phyloP scores from a whole-genome alignment of 2,888 invertebrate genomes.

The Hydroisotoma schaefferi region DNA sequence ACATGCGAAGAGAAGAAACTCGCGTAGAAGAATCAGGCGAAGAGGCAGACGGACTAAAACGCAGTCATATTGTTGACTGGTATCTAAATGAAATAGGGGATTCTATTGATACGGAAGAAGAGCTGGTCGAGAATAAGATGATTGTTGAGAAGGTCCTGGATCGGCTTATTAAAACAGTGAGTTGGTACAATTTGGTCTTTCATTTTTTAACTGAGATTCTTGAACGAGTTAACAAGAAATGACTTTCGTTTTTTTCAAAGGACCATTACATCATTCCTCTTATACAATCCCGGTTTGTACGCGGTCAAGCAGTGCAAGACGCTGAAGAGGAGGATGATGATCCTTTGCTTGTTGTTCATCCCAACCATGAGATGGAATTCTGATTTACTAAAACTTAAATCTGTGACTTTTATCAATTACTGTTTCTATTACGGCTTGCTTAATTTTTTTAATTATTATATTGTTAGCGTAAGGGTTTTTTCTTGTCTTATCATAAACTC shows the following conservation, averaged over 20 bases:
- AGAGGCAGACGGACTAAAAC: slow-evolving; percentile 54
- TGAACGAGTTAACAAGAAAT: too few relatives aligned
- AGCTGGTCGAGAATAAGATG: slow-evolving; percentile 79
- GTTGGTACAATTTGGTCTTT: background rate
- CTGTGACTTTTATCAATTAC: too few relatives aligned
- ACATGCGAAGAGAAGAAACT: slow-evolving; percentile 80
- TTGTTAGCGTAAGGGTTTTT: too few relatives aligned
- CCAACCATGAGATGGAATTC: slow-evolving; percentile 92
- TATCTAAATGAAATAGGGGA: slow-evolving; percentile 83
- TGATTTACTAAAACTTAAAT: too few relatives aligned
- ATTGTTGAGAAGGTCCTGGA: slow-evolving; percentile 92
- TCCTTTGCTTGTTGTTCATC: slow-evolving; percentile 89
- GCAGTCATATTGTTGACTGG: slow-evolving; percentile 86
- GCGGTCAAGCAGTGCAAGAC: slow-evolving; percentile 54
- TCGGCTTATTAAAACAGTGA: slow-evolving; percentile 77
- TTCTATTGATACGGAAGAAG: slow-evolving; percentile 86
- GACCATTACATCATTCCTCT: slow-evolving; percentile 80
- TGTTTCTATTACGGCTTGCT: too few relatives aligned
- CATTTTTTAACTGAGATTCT: slow-evolving; percentile 42
- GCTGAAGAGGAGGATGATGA: slow-evolving; percentile 75
- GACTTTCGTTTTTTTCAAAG: slow-evolving; percentile 58
- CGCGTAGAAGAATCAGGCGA: slow-evolving; percentile 50
- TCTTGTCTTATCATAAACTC: too few relatives aligned
- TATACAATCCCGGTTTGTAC: slow-evolving; percentile 59
- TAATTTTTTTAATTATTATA: too few relatives aligned